These are phyloP conservation scores for Diplazon laetatorius DNA, from an alignment of 2,888 invertebrate genomes.

Conservation along the genomic window DNA sequence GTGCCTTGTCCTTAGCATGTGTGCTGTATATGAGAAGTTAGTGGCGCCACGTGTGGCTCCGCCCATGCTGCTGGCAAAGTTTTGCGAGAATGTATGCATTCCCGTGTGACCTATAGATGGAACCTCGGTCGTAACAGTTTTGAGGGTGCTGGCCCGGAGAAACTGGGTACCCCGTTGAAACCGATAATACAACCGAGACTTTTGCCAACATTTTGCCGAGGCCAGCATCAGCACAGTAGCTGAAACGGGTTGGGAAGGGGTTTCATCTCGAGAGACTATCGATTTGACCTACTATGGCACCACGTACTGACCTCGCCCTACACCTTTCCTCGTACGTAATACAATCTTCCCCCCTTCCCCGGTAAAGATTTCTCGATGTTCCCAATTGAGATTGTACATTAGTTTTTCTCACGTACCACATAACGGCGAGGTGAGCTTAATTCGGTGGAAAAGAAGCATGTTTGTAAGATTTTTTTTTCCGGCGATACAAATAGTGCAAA, in stretches of 20 bases:
- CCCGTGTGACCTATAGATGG: neutral
- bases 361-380: slow-evolving; percentile 10
- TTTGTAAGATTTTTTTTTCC: too few species aligned
- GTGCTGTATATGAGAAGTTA: neutral
- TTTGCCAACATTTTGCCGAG: slow-evolving; percentile 58
- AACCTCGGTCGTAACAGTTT: slow-evolving; percentile 40
- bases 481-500: too few species aligned
- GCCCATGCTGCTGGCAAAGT: slow-evolving; percentile 15
- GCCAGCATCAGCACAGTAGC: slow-evolving; percentile 24
- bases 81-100: neutral
- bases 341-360: slow-evolving; percentile 7
- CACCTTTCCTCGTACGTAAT: slow-evolving; percentile 38
- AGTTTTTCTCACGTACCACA: neutral
- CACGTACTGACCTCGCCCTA: slow-evolving; percentile 50
- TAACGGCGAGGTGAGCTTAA: neutral
- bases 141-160: slow-evolving; percentile 34
- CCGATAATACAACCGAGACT: slow-evolving; percentile 36
- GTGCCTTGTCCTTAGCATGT: neutral
- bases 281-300: slow-evolving; percentile 61
- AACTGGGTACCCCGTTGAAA: slow-evolving; percentile 30
- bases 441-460: neutral
- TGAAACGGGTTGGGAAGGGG: slow-evolving; percentile 22
- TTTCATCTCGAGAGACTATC: slow-evolving; percentile 59
- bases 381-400: slow-evolving; percentile 3
- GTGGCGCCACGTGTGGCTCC: slow-evolving; percentile 8